These are phyloP conservation scores for Sceliomorpha sp. DNA, from an alignment of 2,888 invertebrate genomes.

Conservation along the genomic window DNA sequence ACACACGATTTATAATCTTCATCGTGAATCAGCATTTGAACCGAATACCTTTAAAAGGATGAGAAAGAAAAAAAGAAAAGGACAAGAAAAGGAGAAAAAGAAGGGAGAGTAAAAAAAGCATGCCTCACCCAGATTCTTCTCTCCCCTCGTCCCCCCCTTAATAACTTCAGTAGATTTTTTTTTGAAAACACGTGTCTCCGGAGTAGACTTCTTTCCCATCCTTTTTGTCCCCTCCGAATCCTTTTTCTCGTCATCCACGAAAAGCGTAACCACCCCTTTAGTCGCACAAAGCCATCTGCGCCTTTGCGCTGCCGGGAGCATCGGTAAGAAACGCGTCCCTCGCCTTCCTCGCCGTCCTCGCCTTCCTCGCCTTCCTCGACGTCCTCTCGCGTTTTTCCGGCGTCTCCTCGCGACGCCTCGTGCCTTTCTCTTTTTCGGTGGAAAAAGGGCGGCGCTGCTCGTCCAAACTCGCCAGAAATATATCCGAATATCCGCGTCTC, in stretches of 20 bases:
- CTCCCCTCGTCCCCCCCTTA: slow-evolving; percentile 16
- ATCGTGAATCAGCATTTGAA: slow-evolving; percentile 44
- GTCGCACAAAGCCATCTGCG: slow-evolving; percentile 32
- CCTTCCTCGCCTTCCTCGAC: slow-evolving; percentile 19
- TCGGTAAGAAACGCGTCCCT: not conserved
- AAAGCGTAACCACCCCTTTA: slow-evolving; percentile 43
- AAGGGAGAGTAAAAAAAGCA: slow-evolving; percentile 18
- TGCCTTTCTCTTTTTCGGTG: slow-evolving; percentile 37
- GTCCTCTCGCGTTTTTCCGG: slow-evolving; percentile 17
- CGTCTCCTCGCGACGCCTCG: slow-evolving; percentile 27
- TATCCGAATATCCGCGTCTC: slow-evolving; percentile 60
- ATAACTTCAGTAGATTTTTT: slow-evolving; percentile 20
- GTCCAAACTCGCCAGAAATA: slow-evolving; percentile 66
- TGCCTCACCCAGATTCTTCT: slow-evolving; percentile 32
- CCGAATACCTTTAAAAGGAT: slow-evolving; percentile 22
- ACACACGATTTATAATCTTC: slow-evolving; percentile 31
- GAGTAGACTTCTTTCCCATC: not conserved
- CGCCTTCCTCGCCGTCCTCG: slow-evolving; percentile 21
- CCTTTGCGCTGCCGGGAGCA: slow-evolving; percentile 13
- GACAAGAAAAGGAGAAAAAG: slow-evolving; percentile 9
- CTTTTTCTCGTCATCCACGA: slow-evolving; percentile 17
- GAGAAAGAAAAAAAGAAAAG: slow-evolving; percentile 23
- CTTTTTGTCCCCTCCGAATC: not conserved
- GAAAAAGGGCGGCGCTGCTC: slow-evolving; percentile 49
- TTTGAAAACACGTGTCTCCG: slow-evolving; percentile 28